Evolutionary conservation across 2,888 invertebrate species (phyloP).

Genomic region (Mesorhabditis spiculigera): DNA sequence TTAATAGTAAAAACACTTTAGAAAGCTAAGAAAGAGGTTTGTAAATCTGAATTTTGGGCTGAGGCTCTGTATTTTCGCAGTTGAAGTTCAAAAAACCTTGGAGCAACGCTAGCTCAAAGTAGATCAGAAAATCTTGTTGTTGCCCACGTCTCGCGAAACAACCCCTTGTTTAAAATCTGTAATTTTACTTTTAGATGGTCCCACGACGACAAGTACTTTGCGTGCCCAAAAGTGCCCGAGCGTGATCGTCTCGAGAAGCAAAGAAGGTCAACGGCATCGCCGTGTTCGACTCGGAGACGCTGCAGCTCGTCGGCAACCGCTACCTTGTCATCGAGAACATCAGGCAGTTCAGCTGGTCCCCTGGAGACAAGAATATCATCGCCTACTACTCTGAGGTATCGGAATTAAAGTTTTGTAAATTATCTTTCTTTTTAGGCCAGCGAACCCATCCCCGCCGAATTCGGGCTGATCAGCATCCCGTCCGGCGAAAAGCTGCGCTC

Average conservation of each 20-base stretch:
- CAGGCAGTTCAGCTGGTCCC: constrained; percentile 95
- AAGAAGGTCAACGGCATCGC: constrained; percentile 67
- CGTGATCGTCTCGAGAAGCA: constrained; percentile 40
- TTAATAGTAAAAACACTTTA: too few relatives aligned
- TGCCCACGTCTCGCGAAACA: too few relatives aligned
- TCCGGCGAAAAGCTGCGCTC: constrained; percentile 61
- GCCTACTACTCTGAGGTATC: constrained; percentile 95
- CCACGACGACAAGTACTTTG: constrained; percentile 53
- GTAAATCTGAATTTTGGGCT: too few relatives aligned
- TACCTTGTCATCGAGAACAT: constrained; percentile 69
- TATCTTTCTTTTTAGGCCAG: constrained; percentile 19
- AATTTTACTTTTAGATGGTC: constrained; percentile 72
- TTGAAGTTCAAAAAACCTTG: too few relatives aligned
- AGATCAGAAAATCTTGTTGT: too few relatives aligned
- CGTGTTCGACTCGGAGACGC: constrained; percentile 92
- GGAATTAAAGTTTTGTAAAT: neutral
- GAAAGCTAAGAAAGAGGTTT: too few relatives aligned
- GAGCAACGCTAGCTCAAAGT: too few relatives aligned
- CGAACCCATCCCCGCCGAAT: constrained; percentile 45
- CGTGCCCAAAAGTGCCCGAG: constrained; percentile 51
- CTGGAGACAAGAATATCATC: constrained; percentile 82
- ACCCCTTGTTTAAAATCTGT: neutral
- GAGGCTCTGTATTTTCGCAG: too few relatives aligned
- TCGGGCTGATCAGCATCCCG: constrained; percentile 51
- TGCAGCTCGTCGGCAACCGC: constrained; percentile 87